Evolutionary conservation across 2,113 vertebrate genomes (phyloP).

Genomic region (Bothrops jararaca): DNA sequence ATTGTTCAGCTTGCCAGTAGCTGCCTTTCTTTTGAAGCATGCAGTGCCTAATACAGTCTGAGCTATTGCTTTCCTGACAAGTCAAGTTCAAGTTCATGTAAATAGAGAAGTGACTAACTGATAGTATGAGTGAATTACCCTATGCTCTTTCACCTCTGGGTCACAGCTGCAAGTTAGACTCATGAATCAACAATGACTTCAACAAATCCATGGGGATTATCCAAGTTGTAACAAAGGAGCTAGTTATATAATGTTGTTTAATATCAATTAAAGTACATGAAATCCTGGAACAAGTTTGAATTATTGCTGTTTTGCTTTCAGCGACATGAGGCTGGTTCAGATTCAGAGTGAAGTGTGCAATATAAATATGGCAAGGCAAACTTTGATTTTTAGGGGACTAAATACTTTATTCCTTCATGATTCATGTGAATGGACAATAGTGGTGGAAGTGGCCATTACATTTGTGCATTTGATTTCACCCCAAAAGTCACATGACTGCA

Average conservation of each 20-base stretch:
- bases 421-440: background rate
- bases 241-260: background rate
- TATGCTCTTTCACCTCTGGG: conserved; percentile 9
- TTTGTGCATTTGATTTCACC: background rate
- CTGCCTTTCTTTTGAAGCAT: background rate
- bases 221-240: background rate
- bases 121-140: background rate
- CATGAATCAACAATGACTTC: conserved; percentile 19
- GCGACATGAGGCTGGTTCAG: background rate
- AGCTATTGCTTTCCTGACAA: background rate
- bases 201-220: background rate
- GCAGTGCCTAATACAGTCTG: background rate
- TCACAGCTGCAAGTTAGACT: conserved; percentile 6
- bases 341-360: background rate
- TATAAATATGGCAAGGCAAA: background rate
- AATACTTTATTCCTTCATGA: background rate
- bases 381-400: background rate
- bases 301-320: background rate
- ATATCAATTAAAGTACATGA: background rate
- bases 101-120: background rate
- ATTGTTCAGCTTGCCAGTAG: background rate
- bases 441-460: background rate
- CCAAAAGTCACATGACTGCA: background rate
- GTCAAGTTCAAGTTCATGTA: conserved; percentile 10
- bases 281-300: background rate